Conservation (phyloP, 1,140 invertebrate genomes). For the Bilobella aurantiaca region DNA sequence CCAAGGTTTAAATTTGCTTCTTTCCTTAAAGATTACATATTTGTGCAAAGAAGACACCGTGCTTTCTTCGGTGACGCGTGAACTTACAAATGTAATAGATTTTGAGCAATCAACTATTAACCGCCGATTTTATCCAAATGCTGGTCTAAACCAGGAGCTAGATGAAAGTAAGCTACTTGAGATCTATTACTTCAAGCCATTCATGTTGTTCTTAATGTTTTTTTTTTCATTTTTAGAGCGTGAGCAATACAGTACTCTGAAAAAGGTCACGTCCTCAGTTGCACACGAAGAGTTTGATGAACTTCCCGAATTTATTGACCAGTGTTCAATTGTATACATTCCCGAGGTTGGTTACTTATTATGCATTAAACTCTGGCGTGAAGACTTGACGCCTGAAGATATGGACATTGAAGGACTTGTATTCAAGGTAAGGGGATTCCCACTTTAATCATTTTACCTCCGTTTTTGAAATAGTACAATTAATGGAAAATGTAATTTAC, state of each 20-base stretch:
- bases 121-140: conserved; percentile 54
- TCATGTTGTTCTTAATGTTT: not conserved
- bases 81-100: conserved; percentile 51
- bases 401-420: conserved; percentile 52
- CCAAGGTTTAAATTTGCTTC: not conserved
- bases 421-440: conserved; percentile 44
- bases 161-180: conserved; percentile 50
- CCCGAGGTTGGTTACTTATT: conserved; percentile 71
- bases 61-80: conserved; percentile 41
- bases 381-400: conserved; percentile 44
- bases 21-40: not conserved
- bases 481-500: no score
- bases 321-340: conserved; percentile 64
- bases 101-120: conserved; percentile 53
- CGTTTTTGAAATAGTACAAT: no score
- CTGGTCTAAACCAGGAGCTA: conserved; percentile 54
- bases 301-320: conserved; percentile 53
- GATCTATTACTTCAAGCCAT: not conserved
- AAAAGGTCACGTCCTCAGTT: conserved; percentile 50
- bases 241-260: conserved; percentile 19
- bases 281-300: conserved; percentile 55
- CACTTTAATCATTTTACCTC: not conserved
- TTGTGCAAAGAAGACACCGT: not conserved
- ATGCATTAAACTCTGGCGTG: conserved; percentile 53
- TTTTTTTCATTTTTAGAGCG: conserved; percentile 10